Evolutionary conservation across 1,140 invertebrate genomes (phyloP).

Genomic region (Tribolium madens): DNA sequence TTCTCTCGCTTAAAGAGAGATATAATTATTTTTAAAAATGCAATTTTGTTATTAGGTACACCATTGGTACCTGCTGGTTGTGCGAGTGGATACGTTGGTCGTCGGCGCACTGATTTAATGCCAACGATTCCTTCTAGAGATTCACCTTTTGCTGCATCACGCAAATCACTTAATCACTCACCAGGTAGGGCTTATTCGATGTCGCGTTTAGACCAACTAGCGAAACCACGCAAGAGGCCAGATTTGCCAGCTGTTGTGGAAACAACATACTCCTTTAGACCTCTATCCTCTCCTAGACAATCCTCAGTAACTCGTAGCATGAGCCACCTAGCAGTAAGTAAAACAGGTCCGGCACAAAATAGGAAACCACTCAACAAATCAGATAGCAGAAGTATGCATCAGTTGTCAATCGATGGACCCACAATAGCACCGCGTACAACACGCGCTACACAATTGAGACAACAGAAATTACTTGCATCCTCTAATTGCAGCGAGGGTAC

Average conservation of each 20-base stretch:
- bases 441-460: constrained; percentile 62
- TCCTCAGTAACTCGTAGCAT: constrained; percentile 74
- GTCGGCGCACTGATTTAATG: constrained; percentile 89
- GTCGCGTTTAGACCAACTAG: constrained; percentile 88
- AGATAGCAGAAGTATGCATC: constrained; percentile 75
- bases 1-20: not conserved
- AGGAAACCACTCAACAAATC: constrained; percentile 60
- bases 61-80: constrained; percentile 68
- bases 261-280: constrained; percentile 57
- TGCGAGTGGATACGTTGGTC: constrained; percentile 76
- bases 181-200: constrained; percentile 93
- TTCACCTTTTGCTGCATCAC: constrained; percentile 68
- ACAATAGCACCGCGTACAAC: constrained; percentile 61
- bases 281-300: constrained; percentile 55
- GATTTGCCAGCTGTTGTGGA: constrained; percentile 70
- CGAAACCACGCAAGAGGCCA: constrained; percentile 76
- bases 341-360: constrained; percentile 53
- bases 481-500: constrained; percentile 61
- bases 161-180: constrained; percentile 74
- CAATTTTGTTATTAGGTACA: constrained; percentile 52
- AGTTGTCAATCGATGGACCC: constrained; percentile 68
- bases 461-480: constrained; percentile 59
- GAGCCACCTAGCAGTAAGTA: constrained; percentile 72
- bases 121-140: constrained; percentile 86
- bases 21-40: constrained; percentile 3